A percentile compares a stretch with the other conserved stretches of the same genome.
Conservation (phyloP, 30 jellyfish, hydroid and myxozoan genomes). For the Pelagia noctiluca region DNA sequence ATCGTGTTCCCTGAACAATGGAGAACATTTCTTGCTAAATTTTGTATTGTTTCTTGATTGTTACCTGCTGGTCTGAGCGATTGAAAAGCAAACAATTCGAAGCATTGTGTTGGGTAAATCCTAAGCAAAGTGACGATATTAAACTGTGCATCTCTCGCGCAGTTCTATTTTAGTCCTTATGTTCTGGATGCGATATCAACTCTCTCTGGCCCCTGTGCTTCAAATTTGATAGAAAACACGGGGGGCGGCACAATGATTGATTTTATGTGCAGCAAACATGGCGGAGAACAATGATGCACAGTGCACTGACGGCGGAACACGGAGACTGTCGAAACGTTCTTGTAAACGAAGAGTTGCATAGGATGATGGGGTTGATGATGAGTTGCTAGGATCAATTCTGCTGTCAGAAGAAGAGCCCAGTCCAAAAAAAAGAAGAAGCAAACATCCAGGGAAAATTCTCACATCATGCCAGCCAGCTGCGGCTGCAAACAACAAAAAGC, state of each 20-base stretch:
- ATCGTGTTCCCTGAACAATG: constrained; percentile 1
- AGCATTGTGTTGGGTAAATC: not conserved
- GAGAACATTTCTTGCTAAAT: too few relatives aligned
- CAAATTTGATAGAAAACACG: too few relatives aligned
- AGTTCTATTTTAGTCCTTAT: not conserved
- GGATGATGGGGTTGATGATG: not conserved
- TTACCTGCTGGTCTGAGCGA: not conserved
- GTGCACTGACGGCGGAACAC: not conserved
- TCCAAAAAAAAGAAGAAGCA: not conserved
- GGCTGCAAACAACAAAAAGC: not conserved
- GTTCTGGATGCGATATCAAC: not conserved
- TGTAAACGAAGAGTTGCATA: not conserved
- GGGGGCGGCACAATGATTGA: not conserved
- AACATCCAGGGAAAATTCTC: not conserved
- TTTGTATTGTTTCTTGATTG: not conserved
- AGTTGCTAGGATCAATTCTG: constrained; percentile 1
- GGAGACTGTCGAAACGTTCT: constrained; percentile 1
- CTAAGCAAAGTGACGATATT: not conserved
- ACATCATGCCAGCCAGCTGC: not conserved
- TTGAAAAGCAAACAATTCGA: not conserved
- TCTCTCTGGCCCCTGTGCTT: constrained; percentile 2
- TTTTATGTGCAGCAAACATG: not conserved
- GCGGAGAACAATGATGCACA: too few relatives aligned
- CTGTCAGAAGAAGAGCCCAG: not conserved
- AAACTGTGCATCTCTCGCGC: not conserved